Base-by-base conservation (phyloP, 2,888 invertebrate genomes). In the Campoplex nolae region DNA sequence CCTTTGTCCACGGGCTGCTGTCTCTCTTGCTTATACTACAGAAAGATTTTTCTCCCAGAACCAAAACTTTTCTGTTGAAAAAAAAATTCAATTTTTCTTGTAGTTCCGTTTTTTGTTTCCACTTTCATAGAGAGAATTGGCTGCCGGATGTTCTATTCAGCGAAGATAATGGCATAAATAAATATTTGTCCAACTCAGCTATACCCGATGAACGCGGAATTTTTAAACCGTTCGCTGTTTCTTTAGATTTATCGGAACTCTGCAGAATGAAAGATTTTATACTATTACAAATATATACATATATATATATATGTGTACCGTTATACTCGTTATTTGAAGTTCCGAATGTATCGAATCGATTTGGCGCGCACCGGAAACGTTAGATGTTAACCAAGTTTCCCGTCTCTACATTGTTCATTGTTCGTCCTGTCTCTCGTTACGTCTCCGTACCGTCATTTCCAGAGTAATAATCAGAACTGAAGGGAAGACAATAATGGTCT, bases 401-500 rank as follows among this genome's bases (percentile, higher is more conserved):
- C 70, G 75, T 68, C 84, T 67, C 58, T 38, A 62, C 62, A 77
- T 77, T 83, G 76, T 77, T 76, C 82, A 71, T 67, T 71, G 80
- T 83, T 68, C 76, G 51, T 70, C 56, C 65, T 54, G 51, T 74
- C 68, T 83, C 71, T 65, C 62, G 78, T 82, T 82, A 54, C 68
- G 48, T 83, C 76, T 83, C 45, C 58, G 81, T 65, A 45, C 67
- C 78, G 70, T 82, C 74, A 84, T 84, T 87, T 82, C 84, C 70
- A 75, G 84, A 84, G 84, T 84, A 87, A 87, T 84, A 87, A 87
- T 84, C 84, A 82, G 87, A 75, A 51, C 70, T 78, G 87, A 84
- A 82, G 77, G 87, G 71, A 85, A 82, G 81, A 87, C 79, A 84
- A 87, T 87, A 84, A 84, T 84, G 75, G 84, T 82, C 82, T 87